phyloP scores from a whole-genome alignment of 2,888 invertebrate genomes.

The Zelleria hepariella region DNA sequence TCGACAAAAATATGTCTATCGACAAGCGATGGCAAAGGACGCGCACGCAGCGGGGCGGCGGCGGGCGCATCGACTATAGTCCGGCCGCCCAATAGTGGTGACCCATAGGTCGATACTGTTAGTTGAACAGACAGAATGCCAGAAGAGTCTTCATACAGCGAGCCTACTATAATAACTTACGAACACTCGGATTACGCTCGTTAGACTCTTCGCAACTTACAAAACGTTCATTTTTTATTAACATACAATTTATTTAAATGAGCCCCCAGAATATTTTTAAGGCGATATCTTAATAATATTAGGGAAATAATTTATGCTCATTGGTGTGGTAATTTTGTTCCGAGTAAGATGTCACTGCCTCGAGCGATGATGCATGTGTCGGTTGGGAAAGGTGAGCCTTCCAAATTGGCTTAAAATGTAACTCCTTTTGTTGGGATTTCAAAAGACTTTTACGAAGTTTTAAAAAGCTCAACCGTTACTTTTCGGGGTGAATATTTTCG shows the following conservation, averaged over 20 bases:
- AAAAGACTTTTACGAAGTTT: not conserved
- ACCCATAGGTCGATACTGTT: slow-evolving; percentile 48
- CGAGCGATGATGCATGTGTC: not conserved
- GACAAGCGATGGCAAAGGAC: slow-evolving; percentile 30
- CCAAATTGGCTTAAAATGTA: not conserved
- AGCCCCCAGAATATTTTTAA: slow-evolving; percentile 46
- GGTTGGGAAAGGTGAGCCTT: not conserved
- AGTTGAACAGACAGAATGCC: slow-evolving; percentile 35
- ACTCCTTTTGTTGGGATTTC: not conserved
- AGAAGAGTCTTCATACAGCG: not conserved
- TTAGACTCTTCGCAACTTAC: slow-evolving; percentile 69
- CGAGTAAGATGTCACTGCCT: not conserved
- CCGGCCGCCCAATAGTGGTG: too few relatives aligned
- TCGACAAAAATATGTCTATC: slow-evolving; percentile 60
- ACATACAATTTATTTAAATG: slow-evolving; percentile 65
- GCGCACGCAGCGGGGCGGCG: slow-evolving; percentile 50
- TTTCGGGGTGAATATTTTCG: not conserved
- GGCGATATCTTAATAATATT: slow-evolving; percentile 57
- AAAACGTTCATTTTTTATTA: slow-evolving; percentile 62
- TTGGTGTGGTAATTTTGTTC: not conserved
- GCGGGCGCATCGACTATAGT: too few relatives aligned
- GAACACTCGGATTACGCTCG: slow-evolving; percentile 64
- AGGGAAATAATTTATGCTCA: slow-evolving; percentile 59
- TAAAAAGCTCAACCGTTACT: not conserved
- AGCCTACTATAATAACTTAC: not conserved